Conservation (phyloP, 2,113 vertebrate species). For the Falcunculus frontatus region DNA sequence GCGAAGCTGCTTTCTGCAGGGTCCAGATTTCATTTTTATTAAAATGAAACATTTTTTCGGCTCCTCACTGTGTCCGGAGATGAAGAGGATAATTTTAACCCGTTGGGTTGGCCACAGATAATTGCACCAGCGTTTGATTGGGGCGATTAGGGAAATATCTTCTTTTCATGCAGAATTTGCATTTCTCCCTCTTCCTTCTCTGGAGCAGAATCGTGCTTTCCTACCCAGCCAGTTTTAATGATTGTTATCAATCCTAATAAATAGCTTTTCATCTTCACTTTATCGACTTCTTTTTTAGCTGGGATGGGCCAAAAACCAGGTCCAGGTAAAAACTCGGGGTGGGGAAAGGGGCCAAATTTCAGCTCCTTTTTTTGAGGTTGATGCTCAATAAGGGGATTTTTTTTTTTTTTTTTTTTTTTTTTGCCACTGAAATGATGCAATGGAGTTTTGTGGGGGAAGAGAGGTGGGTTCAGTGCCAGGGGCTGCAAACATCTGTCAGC, state of each 20-base stretch:
- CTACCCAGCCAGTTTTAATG: conserved; percentile 73
- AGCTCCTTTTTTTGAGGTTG: neutral
- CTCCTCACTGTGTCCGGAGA: conserved; percentile 76
- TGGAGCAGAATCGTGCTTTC: conserved; percentile 63
- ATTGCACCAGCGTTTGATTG: conserved; percentile 77
- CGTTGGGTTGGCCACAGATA: conserved; percentile 77
- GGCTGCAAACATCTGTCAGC: neutral
- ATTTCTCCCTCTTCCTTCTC: conserved; percentile 68
- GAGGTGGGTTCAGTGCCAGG: neutral
- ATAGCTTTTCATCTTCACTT: conserved; percentile 71
- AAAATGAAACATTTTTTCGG: conserved; percentile 78
- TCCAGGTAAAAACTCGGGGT: neutral
- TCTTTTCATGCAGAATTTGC: conserved; percentile 73
- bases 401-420: neutral
- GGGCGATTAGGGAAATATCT: conserved; percentile 78
- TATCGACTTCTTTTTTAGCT: conserved; percentile 66
- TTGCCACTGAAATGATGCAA: neutral
- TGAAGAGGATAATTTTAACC: conserved; percentile 78
- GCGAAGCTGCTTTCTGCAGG: conserved; percentile 75
- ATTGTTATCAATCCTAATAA: conserved; percentile 75
- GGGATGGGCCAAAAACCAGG: conserved; percentile 48
- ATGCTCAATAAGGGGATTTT: neutral
- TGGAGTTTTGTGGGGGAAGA: fast-evolving
- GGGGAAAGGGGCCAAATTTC: neutral
- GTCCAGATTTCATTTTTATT: conserved; percentile 83